phyloP scores from a whole-genome alignment of 2,113 vertebrate genomes.

The Microcebus jonahi region DNA sequence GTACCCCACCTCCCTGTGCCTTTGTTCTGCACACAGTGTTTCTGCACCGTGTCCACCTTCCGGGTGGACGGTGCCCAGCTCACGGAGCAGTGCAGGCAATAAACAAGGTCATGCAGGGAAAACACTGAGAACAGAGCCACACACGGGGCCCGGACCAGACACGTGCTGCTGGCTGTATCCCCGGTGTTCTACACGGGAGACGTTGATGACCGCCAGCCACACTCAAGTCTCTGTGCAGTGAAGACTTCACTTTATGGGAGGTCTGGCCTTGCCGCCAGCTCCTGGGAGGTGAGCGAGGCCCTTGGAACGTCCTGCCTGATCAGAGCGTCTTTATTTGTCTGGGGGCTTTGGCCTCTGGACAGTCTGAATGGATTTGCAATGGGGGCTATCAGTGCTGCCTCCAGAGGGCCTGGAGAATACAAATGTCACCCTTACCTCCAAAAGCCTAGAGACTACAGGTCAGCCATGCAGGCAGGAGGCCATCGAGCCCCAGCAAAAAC shows the following conservation, averaged over 20 bases:
- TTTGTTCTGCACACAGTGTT: background rate
- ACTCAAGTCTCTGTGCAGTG: accelerated
- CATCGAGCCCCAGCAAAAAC: background rate
- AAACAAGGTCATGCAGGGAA: accelerated
- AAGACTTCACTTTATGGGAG: background rate
- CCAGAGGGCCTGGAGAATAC: too few relatives aligned
- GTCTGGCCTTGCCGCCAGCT: background rate
- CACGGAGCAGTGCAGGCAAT: accelerated
- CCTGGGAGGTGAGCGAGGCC: accelerated
- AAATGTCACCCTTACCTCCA: accelerated
- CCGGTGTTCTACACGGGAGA: background rate
- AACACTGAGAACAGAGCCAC: accelerated
- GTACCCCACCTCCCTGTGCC: accelerated
- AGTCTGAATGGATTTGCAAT: background rate
- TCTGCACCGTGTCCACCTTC: too few relatives aligned
- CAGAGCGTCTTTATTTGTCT: too few relatives aligned
- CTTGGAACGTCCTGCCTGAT: accelerated
- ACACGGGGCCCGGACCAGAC: accelerated
- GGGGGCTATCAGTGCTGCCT: background rate
- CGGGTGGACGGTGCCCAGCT: accelerated
- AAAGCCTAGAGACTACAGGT: background rate
- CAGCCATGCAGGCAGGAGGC: accelerated
- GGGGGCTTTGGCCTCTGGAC: background rate
- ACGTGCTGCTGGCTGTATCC: accelerated
- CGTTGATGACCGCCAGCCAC: accelerated